Base-by-base conservation (phyloP, 2,113 vertebrate genomes). In the Apaloderma vittatum region DNA sequence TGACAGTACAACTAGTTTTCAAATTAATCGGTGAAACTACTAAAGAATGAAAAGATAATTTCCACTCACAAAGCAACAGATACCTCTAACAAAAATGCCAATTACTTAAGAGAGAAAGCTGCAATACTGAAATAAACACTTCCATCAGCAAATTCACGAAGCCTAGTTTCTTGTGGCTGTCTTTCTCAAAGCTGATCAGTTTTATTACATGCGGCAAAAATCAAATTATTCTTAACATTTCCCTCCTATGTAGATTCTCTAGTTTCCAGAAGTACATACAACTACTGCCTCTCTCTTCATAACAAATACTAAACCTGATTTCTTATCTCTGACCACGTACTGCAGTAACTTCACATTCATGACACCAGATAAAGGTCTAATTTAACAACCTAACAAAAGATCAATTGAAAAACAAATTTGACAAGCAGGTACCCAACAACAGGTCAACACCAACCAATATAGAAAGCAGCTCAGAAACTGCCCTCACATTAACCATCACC, bases 371-470 rank as follows among this genome's bases (percentile, higher is more conserved):
- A 29, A 81, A 78, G 48, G 27, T 40, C 71, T 52, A 65, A 3
- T 26, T 14, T 23, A 78, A 40, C 21, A 30, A 78, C 3, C 3
- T n/a, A n/a, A n/a, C n/a, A 40, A 52, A 0, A 9, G 26, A 70
- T 20, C 21, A 77, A 24, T 34, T 45, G 59, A 82, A 84, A 9
- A 5, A 1, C 34, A 54, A 54, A 71, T 37, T 8, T 59, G 45
- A 72, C 37, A 55, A 90, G 9, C 15, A 36, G 43, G 36, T 62
- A 32, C 24, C 4, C 61, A 87, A 3, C 1, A 1, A 70, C 7
- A 68, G 29, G 13, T 34, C 65, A 40, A 74, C 68, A 87, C 6
- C 24, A 76, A 34, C 4, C 27, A 68, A 46, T 22, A 75, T 8
- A 7, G 1, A 76, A 11, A 71, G 40, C 37, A 68, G 68, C 43